These are phyloP conservation scores for Sciurus carolinensis DNA, from an alignment of 2,797 vertebrate species.

Conservation along the genomic window DNA sequence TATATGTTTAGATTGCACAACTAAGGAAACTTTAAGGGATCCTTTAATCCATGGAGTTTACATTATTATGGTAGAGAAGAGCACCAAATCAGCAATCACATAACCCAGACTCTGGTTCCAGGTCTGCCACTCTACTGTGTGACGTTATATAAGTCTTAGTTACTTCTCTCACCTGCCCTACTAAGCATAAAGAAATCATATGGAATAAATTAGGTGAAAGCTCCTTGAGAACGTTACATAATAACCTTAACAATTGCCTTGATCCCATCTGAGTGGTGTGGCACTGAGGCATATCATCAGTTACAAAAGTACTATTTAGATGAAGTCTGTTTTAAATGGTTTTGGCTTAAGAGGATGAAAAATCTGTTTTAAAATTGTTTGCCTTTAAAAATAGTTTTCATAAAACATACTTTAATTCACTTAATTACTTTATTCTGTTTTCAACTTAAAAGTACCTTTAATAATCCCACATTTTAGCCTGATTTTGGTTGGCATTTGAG, in stretches of 20 bases:
- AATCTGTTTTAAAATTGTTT: conserved; percentile 48
- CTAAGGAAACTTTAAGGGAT: not conserved
- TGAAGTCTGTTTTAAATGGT: conserved; percentile 48
- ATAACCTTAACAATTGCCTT: not conserved
- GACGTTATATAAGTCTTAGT: not conserved
- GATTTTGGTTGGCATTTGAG: conserved; percentile 39
- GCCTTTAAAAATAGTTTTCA: conserved; percentile 62
- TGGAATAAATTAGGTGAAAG: not conserved
- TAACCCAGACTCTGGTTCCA: not conserved
- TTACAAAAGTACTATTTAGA: not conserved
- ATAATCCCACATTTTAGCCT: conserved; percentile 63
- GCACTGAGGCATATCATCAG: not conserved
- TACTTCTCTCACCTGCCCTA: not conserved
- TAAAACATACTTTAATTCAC: conserved; percentile 60
- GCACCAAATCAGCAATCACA: not conserved
- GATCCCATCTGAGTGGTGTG: not conserved
- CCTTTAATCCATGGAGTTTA: conserved; percentile 43
- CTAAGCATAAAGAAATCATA: not conserved
- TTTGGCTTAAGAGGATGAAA: conserved; percentile 59
- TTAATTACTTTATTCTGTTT: conserved; percentile 66
- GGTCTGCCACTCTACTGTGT: not conserved
- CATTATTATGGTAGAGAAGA: not conserved
- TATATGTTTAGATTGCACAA: conserved; percentile 54
- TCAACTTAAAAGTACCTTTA: conserved; percentile 59
- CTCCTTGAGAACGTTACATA: not conserved